phyloP scores from a whole-genome alignment of 2,888 invertebrate species.

The Nemotelus nigrinus region DNA sequence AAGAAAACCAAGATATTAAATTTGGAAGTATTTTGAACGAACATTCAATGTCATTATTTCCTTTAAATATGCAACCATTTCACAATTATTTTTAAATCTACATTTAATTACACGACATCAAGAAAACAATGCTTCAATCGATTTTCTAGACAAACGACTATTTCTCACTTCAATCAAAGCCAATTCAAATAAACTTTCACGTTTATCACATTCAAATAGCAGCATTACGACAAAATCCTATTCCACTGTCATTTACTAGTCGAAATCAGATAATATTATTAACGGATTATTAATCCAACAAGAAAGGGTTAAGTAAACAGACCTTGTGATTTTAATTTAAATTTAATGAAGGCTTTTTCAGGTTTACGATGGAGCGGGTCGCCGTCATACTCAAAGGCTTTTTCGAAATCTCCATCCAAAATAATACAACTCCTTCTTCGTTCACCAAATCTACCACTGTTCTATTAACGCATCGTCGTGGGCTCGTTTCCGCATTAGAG shows the following conservation, averaged over 20 bases:
- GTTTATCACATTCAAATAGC: slow-evolving; percentile 39
- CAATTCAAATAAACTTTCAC: slow-evolving; percentile 35
- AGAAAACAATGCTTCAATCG: no score
- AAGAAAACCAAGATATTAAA: no score
- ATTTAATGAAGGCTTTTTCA: slow-evolving; percentile 53
- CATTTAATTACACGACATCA: no score
- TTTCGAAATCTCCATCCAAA: slow-evolving; percentile 19
- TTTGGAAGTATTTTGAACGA: no score
- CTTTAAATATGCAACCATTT: no score
- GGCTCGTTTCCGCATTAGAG: no score
- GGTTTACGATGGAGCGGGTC: slow-evolving; percentile 4
- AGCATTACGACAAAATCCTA: slow-evolving; percentile 25
- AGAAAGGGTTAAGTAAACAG: slow-evolving; percentile 53
- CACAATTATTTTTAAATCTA: no score
- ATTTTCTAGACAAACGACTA: not conserved
- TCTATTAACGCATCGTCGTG: no score
- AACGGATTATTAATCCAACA: slow-evolving; percentile 55
- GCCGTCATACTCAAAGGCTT: not conserved
- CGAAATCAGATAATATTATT: slow-evolving; percentile 55
- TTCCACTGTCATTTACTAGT: slow-evolving; percentile 26
- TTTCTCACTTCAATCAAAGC: not conserved
- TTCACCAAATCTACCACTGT: not conserved
- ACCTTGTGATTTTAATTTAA: slow-evolving; percentile 56
- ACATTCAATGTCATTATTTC: no score
- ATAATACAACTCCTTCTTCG: slow-evolving; percentile 12